phyloP scores from a whole-genome alignment of 2,797 vertebrate species.

The Tenualosa ilisha region DNA sequence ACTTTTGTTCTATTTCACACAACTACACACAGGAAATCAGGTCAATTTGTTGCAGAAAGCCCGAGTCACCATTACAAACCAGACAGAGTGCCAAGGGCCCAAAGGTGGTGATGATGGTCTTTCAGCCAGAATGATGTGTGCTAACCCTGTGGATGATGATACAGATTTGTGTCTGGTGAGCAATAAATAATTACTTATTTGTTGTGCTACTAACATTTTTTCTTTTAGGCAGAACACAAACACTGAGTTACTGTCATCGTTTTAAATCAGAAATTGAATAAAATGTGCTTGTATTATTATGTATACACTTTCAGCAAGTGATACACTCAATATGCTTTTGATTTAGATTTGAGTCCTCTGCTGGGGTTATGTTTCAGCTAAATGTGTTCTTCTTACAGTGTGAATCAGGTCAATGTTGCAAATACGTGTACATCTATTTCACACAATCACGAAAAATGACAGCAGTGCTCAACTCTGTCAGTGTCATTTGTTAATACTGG shows the following conservation, averaged over 20 bases:
- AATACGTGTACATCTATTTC: not conserved
- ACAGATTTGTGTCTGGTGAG: constrained; percentile 93
- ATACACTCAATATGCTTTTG: not conserved
- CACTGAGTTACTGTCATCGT: no score
- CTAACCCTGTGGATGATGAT: constrained; percentile 83
- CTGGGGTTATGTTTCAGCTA: not conserved
- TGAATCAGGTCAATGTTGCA: not conserved
- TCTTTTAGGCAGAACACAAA: not conserved
- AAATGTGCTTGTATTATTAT: no score
- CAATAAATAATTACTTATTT: not conserved
- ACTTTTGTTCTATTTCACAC: constrained; percentile 39
- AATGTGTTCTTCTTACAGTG: not conserved
- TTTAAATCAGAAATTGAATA: no score
- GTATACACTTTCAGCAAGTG: no score
- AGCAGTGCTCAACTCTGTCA: not conserved
- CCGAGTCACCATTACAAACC: constrained; percentile 81
- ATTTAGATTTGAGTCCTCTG: not conserved
- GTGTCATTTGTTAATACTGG: not conserved
- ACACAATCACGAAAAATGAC: not conserved
- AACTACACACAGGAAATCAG: constrained; percentile 64
- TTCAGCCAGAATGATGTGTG: constrained; percentile 88
- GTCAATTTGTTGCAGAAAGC: constrained; percentile 88
- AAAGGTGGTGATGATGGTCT: constrained; percentile 84
- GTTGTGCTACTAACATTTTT: not conserved
- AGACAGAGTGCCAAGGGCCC: constrained; percentile 82